Conservation (phyloP, 1,140 invertebrate genomes). For the Pogonus chalceus region DNA sequence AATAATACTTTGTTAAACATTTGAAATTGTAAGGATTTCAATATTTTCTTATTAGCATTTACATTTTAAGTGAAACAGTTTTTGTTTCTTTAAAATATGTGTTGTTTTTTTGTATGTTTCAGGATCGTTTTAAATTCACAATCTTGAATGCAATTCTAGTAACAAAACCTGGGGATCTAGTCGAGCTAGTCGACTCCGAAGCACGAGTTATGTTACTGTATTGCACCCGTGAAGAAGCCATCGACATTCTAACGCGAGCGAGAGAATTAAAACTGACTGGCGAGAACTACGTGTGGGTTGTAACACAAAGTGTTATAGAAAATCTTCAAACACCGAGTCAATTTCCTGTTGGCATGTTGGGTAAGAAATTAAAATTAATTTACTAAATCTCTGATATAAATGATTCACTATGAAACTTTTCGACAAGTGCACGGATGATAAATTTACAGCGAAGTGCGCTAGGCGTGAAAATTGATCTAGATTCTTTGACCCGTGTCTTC, state of each 20-base stretch:
- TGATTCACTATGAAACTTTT: no score
- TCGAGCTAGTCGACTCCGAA: constrained; percentile 78
- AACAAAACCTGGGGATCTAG: constrained; percentile 50
- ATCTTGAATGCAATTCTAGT: constrained; percentile 76
- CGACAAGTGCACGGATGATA: no score
- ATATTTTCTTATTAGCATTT: no score
- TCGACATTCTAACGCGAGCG: constrained; percentile 71
- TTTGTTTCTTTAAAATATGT: no score
- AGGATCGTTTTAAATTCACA: constrained; percentile 82
- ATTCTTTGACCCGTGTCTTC: no score
- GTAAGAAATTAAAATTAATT: no score
- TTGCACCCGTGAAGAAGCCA: constrained; percentile 77
- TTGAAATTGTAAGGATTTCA: no score
- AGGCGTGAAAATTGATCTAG: no score
- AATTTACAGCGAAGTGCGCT: no score
- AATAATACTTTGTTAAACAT: no score
- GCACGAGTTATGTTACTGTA: constrained; percentile 89
- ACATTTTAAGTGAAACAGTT: no score
- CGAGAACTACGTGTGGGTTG: constrained; percentile 94
- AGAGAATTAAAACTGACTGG: constrained; percentile 78
- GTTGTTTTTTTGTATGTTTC: constrained; percentile 21
- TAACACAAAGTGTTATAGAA: constrained; percentile 88
- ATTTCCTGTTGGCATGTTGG: constrained; percentile 88
- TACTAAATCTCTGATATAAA: no score
- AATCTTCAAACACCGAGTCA: constrained; percentile 63